Evolutionary conservation across 2,888 invertebrate species (phyloP), one percentile per base, ranked within the genome.

Genomic region (Aquatica leii): DNA sequence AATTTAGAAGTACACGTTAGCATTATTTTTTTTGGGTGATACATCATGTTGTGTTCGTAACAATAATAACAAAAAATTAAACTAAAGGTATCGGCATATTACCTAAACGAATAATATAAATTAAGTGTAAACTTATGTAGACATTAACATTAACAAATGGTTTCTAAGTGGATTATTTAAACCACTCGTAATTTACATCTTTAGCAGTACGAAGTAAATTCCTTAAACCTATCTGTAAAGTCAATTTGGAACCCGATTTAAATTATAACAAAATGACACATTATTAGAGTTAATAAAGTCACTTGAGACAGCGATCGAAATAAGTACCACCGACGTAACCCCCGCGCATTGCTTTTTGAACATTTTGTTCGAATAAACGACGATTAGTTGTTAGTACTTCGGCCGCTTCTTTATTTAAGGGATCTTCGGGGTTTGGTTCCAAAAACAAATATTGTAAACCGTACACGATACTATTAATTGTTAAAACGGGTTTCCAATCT

Each of bases 401-500:
- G 1, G 98, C 98, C 11, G 98, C 98, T 83, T 98, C 98, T 84
- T 98, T 98, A 82, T 98, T 98, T 72, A 98, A 82, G 8, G 98
- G 98, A 85, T 98, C 98, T 83, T 98, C 98, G 1, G 98, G 97
- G 84, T 98, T 98, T 50, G 98, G 98, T 84, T 98, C 98, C 89
- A 97, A 84, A 82, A 98, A 98, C 78, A 98, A 88, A 87, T 97
- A 98, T 82, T 97, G 97, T 77, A 98, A 87, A 71, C 98, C 98
- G 83, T 98, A 98, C 60, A 98, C 95, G 83, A 98, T 95, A 70
- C 97, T 96, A 83, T 96, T 98, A 75, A 98, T 95, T 63, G 97
- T 98, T 73, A 98, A 87, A 67, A 98, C 98, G 63, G 98, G 98
- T 83, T 98, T 98, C 98, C 98, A 98, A 84, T 98, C 98, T 87